Conservation (phyloP, 2,113 vertebrate genomes). For the Forbesichthys agassizii region DNA sequence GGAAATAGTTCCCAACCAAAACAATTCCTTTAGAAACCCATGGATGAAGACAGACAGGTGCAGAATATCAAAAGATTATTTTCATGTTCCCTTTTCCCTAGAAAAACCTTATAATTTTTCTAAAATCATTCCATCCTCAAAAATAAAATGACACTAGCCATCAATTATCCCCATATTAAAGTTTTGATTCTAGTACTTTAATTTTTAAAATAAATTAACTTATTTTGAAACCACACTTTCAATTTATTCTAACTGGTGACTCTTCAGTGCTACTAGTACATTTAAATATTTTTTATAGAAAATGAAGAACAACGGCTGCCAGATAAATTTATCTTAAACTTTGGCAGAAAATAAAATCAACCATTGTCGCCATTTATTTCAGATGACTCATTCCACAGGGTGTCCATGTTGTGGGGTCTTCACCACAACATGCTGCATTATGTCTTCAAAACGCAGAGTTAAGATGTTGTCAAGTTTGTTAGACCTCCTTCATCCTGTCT, state of each 20-base stretch:
- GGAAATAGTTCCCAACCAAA: background rate
- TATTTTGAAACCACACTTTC: slow-evolving; percentile 1
- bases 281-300: background rate
- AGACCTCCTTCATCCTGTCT: background rate
- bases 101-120: background rate
- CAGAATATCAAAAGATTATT: background rate
- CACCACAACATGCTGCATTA: too few relatives aligned
- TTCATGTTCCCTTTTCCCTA: background rate
- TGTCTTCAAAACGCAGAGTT: background rate
- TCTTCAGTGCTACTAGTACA: slow-evolving; percentile 2
- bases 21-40: background rate
- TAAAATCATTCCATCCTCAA: background rate
- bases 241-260: background rate
- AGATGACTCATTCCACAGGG: background rate
- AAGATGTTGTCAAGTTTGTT: background rate
- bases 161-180: too few relatives aligned
- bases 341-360: background rate
- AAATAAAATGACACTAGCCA: too few relatives aligned
- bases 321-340: background rate
- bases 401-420: background rate
- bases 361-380: background rate
- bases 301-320: background rate
- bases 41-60: background rate
- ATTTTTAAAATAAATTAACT: background rate
- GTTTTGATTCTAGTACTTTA: background rate